phyloP scores from a whole-genome alignment of 2,797 vertebrate genomes.

The Onychomys torridus region DNA sequence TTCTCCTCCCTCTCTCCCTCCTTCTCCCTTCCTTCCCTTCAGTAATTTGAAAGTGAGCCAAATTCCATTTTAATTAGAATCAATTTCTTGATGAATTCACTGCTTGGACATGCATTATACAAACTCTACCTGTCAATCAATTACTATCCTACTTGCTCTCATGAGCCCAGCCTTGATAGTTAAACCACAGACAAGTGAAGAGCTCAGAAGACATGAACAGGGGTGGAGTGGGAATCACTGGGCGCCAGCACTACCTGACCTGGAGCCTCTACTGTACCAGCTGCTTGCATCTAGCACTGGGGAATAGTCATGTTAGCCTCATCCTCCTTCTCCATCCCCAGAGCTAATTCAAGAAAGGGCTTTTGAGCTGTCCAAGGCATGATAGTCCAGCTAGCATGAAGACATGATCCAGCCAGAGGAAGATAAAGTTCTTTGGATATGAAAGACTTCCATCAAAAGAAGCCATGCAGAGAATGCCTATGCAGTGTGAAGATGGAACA shows the following conservation, averaged over 20 bases:
- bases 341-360: neutral
- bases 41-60: slow-evolving; percentile 48
- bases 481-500: neutral
- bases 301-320: neutral
- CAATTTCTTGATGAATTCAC: slow-evolving; percentile 48
- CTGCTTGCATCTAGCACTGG: neutral
- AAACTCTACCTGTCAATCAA: slow-evolving; percentile 18
- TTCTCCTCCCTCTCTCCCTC: too few relatives aligned
- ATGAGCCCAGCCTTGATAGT: neutral
- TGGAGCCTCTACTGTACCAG: neutral
- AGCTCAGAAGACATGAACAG: neutral
- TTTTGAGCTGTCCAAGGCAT: neutral
- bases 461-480: neutral
- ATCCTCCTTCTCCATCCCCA: neutral
- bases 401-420: neutral
- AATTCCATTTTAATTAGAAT: slow-evolving; percentile 72
- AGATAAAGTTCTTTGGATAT: neutral
- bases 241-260: neutral
- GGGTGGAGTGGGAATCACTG: accelerated
- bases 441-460: neutral
- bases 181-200: neutral
- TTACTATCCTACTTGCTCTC: neutral
- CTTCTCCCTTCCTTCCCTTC: neutral
- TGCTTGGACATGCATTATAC: slow-evolving; percentile 44
- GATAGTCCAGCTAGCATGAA: neutral